phyloP scores from a whole-genome alignment of 2,888 invertebrate species.

The Ellobium chinense region DNA sequence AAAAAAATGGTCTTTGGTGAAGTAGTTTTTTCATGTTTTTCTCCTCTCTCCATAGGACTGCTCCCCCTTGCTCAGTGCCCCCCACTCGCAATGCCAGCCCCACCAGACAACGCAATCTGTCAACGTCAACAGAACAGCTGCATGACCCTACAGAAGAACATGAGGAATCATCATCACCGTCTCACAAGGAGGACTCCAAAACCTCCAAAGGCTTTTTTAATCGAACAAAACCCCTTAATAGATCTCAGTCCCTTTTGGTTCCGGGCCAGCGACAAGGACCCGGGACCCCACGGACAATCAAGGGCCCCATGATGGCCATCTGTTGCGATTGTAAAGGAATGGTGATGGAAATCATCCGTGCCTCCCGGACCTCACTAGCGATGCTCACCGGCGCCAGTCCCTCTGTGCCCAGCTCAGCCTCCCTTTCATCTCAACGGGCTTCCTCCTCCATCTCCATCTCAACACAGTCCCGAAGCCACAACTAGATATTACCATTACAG shows the following conservation, averaged over 20 bases:
- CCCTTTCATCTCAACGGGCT: too few relatives aligned
- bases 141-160: not conserved
- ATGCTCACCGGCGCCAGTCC: slow-evolving; percentile 48
- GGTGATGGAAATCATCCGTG: slow-evolving; percentile 95
- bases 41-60: slow-evolving; percentile 64
- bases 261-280: not conserved
- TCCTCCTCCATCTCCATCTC: too few relatives aligned
- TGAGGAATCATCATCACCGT: not conserved
- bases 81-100: slow-evolving; percentile 75
- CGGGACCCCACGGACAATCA: not conserved
- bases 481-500: too few relatives aligned
- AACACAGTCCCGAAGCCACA: too few relatives aligned
- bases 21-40: too few relatives aligned
- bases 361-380: slow-evolving; percentile 84
- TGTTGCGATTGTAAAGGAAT: slow-evolving; percentile 97
- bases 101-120: not conserved
- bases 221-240: slow-evolving; percentile 59
- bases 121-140: not conserved
- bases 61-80: slow-evolving; percentile 81
- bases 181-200: not conserved
- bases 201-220: not conserved
- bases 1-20: too few relatives aligned
- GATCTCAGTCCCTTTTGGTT: slow-evolving; percentile 50
- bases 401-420: not conserved
- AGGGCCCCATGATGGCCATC: slow-evolving; percentile 90